phyloP scores from a whole-genome alignment of 35 echinoderm and acorn worm species.

The Apostichopus parvimensis region DNA sequence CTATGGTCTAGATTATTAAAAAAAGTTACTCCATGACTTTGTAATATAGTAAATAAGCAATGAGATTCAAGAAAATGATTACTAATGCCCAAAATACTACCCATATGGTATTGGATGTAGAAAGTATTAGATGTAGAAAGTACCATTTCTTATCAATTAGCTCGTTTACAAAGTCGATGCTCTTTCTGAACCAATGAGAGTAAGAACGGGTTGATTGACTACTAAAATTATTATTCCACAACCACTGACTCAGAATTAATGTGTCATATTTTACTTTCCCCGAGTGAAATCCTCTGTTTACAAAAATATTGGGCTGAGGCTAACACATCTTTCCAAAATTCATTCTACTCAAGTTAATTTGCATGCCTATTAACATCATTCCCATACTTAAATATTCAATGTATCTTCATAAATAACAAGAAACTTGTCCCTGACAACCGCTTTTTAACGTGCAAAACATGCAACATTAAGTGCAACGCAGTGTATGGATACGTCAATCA shows the following conservation, averaged over 20 bases:
- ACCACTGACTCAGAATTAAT: neutral
- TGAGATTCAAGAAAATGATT: too few species aligned
- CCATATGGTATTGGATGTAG: too few species aligned
- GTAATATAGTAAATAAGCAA: too few species aligned
- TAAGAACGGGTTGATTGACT: too few species aligned
- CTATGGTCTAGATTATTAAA: too few species aligned
- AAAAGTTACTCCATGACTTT: too few species aligned
- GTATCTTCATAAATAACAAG: neutral
- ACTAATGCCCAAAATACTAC: too few species aligned
- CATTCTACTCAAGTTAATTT: neutral
- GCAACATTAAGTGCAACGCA: neutral
- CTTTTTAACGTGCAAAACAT: slow-evolving; percentile 24
- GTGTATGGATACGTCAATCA: neutral
- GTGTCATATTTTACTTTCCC: neutral
- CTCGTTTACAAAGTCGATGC: too few species aligned
- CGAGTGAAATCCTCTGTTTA: neutral
- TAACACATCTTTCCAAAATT: slow-evolving; percentile 27
- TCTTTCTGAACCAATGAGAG: too few species aligned
- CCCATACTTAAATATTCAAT: neutral
- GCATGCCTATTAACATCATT: neutral
- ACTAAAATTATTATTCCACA: neutral
- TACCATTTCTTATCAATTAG: too few species aligned
- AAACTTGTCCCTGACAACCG: neutral
- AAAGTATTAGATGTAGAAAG: too few species aligned
- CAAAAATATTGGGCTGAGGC: neutral